Conservation (phyloP, 2,797 vertebrate genomes). For the Sebastiscus albofasciatus region DNA sequence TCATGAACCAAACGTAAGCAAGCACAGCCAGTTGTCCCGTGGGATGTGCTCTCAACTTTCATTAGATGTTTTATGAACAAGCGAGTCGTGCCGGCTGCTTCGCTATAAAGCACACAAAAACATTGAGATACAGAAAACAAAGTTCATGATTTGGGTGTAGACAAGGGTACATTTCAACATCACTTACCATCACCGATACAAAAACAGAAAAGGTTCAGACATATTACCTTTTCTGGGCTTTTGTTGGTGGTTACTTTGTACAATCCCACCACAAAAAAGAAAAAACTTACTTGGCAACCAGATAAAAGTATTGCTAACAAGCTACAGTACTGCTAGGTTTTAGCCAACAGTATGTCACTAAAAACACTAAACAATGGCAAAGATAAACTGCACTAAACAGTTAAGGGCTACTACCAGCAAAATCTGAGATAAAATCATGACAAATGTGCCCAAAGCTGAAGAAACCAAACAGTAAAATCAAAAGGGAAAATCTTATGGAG, state of each 20-base stretch:
- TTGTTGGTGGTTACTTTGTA: constrained; percentile 81
- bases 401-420: constrained; percentile 82
- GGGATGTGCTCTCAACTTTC: constrained; percentile 99
- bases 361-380: constrained; percentile 50
- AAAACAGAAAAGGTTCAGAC: constrained; percentile 71
- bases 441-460: constrained; percentile 90
- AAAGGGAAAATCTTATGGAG: constrained; percentile 66
- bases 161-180: constrained; percentile 97
- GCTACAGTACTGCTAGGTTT: constrained; percentile 43
- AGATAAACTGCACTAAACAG: constrained; percentile 51
- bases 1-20: constrained; percentile 99
- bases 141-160: constrained; percentile 98
- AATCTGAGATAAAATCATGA: constrained; percentile 87
- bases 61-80: constrained; percentile 99
- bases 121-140: constrained; percentile 99
- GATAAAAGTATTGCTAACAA: constrained; percentile 49
- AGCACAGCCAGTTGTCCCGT: constrained; percentile 99
- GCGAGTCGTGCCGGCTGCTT: constrained; percentile 99
- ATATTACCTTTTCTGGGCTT: constrained; percentile 81
- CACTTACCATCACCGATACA: constrained; percentile 90
- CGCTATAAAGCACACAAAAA: constrained; percentile 99
- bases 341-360: constrained; percentile 46
- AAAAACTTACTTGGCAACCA: constrained; percentile 54
- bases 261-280: constrained; percentile 50
- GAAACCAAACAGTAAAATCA: constrained; percentile 65